Evolutionary conservation across 2,888 invertebrate species (phyloP), one percentile per base, ranked within the genome.

Genomic region (Lasioglossum malachurum): DNA sequence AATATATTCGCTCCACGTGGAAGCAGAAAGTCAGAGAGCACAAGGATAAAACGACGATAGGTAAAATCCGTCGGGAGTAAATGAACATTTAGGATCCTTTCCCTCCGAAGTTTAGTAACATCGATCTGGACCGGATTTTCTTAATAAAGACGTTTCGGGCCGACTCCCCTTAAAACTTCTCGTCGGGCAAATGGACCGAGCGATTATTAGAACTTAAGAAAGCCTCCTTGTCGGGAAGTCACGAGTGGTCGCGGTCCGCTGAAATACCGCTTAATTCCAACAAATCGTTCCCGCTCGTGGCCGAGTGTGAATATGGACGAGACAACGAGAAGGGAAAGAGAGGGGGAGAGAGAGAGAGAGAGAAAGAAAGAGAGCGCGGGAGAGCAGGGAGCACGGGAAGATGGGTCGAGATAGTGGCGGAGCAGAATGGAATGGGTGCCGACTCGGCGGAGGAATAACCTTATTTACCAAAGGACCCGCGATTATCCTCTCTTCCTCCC

Each of bases 401-500:
- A 87, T 87, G 77, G 75, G 76, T 73, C 31, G 87, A 84, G 84
- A 87, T 84, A 87, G 73, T 57, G 64, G 41, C 5, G 57, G 75
- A 60, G 79, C 72, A 78, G 80, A 82, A 83, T 83, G 87, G 83
- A 75, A 87, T 73, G 82, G 80, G 87, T 77, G 80, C 80, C 84
- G 80, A 87, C 78, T 81, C 81, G 67, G 38, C 77, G 73, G 80
- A 88, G 79, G 85, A 88, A 88, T 88, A 88, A 88, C 85, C 88
- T 88, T 88, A 88, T 88, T 88, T 88, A 85, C 88, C 88, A 75
- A 88, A 88, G 85, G 88, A 85, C 82, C 84, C 57, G 35, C 85
- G 85, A 88, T 88, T 87, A 88, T 87, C 77, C 72, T 60, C 81
- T 12, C 79, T 49, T n/a, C n/a, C n/a, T 31, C 72, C 72, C 38